Conservation (phyloP, 2,113 vertebrate species). For the Argyrosomus japonicus region DNA sequence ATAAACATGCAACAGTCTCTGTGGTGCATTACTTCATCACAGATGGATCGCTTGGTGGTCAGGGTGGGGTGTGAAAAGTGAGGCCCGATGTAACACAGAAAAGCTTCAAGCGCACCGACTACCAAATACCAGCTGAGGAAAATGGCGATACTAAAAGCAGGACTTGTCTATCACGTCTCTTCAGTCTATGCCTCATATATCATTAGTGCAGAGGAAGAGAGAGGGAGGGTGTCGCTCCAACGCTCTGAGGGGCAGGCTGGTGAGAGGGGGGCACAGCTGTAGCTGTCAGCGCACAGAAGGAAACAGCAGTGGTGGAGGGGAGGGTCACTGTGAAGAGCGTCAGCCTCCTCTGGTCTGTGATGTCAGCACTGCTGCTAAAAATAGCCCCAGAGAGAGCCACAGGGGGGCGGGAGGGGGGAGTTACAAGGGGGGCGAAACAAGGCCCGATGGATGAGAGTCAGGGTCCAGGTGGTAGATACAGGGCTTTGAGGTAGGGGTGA, state of each 20-base stretch:
- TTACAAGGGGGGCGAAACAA: constrained; percentile 50
- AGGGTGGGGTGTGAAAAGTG: constrained; percentile 47
- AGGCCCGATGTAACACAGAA: constrained; percentile 30
- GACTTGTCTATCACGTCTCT: constrained; percentile 36
- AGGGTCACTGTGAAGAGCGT: constrained; percentile 71
- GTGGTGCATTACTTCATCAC: constrained; percentile 66
- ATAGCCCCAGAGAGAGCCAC: constrained; percentile 75
- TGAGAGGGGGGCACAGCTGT: constrained; percentile 72
- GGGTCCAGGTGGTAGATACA: constrained; percentile 53
- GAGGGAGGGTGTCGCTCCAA: constrained; percentile 9
- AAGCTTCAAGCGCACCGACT: constrained; percentile 24
- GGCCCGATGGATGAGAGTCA: constrained; percentile 37
- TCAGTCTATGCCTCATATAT: constrained; percentile 38
- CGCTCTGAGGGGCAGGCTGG: constrained; percentile 24
- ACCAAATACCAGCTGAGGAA: constrained; percentile 36
- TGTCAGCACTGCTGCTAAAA: constrained; percentile 87
- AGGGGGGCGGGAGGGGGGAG: constrained; percentile 42
- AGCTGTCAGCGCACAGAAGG: constrained; percentile 67
- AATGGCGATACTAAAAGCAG: constrained; percentile 43
- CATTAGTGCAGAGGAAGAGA: constrained; percentile 45
- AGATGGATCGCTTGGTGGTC: constrained; percentile 72
- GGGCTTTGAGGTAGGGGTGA: constrained; percentile 49
- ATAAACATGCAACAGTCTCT: constrained; percentile 73
- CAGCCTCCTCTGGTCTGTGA: constrained; percentile 75
- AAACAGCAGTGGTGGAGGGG: constrained; percentile 56